Conservation (phyloP, 2,888 invertebrate species). For the Drosophila vallismaia region DNA sequence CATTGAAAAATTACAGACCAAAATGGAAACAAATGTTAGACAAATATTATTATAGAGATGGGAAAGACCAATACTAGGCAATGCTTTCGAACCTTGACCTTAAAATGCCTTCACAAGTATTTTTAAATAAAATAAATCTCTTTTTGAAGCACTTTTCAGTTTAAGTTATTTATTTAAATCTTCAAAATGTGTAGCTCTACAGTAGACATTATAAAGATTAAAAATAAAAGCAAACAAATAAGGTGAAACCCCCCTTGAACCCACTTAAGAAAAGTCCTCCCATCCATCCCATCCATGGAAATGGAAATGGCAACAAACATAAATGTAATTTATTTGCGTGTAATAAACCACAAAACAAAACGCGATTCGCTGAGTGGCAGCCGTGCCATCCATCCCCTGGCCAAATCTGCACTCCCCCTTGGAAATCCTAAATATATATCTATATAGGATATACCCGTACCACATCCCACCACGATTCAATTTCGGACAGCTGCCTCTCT, state of each 20-base stretch:
- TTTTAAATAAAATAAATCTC: too few species aligned
- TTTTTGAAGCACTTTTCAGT: too few species aligned
- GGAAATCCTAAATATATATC: background rate
- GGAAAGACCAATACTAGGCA: background rate
- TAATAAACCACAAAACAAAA: conserved; percentile 78
- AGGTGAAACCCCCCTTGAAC: background rate
- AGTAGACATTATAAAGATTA: background rate
- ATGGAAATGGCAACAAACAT: conserved; percentile 64
- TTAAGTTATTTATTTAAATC: background rate
- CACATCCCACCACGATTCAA: conserved; percentile 39
- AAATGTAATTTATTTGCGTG: conserved; percentile 79
- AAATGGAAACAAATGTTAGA: conserved; percentile 58
- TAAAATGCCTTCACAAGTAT: too few species aligned
- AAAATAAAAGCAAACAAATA: conserved; percentile 1
- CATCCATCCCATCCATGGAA: conserved; percentile 28
- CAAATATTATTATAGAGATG: conserved; percentile 19
- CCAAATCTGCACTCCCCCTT: conserved; percentile 3
- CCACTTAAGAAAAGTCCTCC: conserved; percentile 5
- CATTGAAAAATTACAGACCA: conserved; percentile 54
- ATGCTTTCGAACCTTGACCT: too few species aligned
- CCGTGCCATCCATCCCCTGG: conserved; percentile 4
- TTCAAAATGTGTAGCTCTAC: background rate
- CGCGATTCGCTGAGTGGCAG: conserved; percentile 46
- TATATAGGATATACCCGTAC: conserved; percentile 3
- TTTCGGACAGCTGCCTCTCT: conserved; percentile 47